Percentiles rank a stretch among this genome's conserved stretches.
Evolutionary conservation across 2,113 vertebrate species (phyloP).

Genomic region (Chamaetylas fuelleborni): DNA sequence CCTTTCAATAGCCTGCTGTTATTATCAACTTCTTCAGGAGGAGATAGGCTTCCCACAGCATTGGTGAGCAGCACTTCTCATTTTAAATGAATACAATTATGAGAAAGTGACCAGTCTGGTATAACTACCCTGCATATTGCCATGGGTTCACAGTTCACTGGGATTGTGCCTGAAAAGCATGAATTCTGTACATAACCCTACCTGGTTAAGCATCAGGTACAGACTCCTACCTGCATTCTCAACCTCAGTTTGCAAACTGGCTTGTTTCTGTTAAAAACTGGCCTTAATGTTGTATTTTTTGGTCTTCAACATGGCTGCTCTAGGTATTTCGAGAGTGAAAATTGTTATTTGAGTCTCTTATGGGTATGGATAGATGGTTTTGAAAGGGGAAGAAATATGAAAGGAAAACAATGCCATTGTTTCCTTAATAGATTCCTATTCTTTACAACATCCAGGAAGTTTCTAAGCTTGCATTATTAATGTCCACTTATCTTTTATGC

Average conservation of each 20-base stretch:
- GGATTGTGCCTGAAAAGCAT: background rate
- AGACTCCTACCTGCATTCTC: background rate
- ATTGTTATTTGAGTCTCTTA: background rate
- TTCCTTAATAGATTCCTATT: background rate
- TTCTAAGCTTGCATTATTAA: slow-evolving; percentile 4
- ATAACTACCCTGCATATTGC: background rate
- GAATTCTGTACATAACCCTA: background rate
- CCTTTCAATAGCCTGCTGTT: background rate
- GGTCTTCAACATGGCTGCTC: background rate
- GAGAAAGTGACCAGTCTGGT: background rate
- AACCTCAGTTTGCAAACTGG: background rate
- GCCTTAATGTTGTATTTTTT: background rate
- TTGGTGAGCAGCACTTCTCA: background rate
- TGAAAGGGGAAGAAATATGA: background rate
- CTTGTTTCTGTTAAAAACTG: background rate
- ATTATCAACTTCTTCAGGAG: background rate
- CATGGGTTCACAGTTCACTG: background rate
- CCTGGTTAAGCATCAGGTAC: background rate
- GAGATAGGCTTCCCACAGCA: background rate
- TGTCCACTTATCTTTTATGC: background rate
- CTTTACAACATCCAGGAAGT: background rate
- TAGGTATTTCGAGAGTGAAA: background rate
- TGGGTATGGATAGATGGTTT: background rate
- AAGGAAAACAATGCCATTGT: background rate
- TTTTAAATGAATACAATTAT: background rate